Percentiles rank a stretch among this genome's conserved stretches.
These are phyloP conservation scores for Trichogramma pretiosum DNA, from an alignment of 1,140 invertebrate species.

Conservation along the genomic window DNA sequence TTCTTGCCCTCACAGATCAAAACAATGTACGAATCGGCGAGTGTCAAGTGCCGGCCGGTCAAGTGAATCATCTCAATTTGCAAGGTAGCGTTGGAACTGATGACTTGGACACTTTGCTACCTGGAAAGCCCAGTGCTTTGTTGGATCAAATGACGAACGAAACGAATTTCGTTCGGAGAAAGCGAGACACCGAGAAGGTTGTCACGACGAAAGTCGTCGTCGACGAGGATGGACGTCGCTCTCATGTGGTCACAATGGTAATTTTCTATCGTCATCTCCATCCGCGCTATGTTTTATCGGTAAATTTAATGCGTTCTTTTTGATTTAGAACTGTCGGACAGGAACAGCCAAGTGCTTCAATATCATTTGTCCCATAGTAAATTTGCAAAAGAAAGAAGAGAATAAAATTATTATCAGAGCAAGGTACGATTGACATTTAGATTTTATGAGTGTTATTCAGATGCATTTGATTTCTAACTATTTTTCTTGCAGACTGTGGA, in stretches of 20 bases:
- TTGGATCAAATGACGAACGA: slow-evolving; percentile 24
- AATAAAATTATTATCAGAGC: slow-evolving; percentile 71
- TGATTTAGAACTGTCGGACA: slow-evolving; percentile 64
- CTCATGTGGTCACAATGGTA: slow-evolving; percentile 70
- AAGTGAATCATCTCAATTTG: slow-evolving; percentile 63
- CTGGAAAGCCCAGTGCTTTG: slow-evolving; percentile 16
- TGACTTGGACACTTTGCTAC: slow-evolving; percentile 36
- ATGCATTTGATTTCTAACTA: slow-evolving; percentile 2
- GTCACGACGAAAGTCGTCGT: slow-evolving; percentile 62
- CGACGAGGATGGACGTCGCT: slow-evolving; percentile 60
- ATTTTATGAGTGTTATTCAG: neutral
- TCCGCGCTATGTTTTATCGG: neutral
- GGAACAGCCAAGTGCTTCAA: slow-evolving; percentile 78
- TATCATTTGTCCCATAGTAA: slow-evolving; percentile 71
- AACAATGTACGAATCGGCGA: slow-evolving; percentile 50
- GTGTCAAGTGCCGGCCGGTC: slow-evolving; percentile 50
- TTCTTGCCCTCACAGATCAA: too few relatives aligned
- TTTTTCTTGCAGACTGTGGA: slow-evolving; percentile 62
- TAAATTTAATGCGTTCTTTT: slow-evolving; percentile 13
- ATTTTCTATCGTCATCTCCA: slow-evolving; percentile 19
- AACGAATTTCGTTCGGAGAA: slow-evolving; percentile 42
- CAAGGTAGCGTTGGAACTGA: slow-evolving; percentile 46
- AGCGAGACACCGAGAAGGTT: slow-evolving; percentile 63
- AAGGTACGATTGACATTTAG: too few relatives aligned
- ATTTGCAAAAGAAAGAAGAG: slow-evolving; percentile 62